Evolutionary conservation across 1,140 invertebrate genomes (phyloP), one percentile per base, ranked within the genome.

Genomic region (Heliconius congener): DNA sequence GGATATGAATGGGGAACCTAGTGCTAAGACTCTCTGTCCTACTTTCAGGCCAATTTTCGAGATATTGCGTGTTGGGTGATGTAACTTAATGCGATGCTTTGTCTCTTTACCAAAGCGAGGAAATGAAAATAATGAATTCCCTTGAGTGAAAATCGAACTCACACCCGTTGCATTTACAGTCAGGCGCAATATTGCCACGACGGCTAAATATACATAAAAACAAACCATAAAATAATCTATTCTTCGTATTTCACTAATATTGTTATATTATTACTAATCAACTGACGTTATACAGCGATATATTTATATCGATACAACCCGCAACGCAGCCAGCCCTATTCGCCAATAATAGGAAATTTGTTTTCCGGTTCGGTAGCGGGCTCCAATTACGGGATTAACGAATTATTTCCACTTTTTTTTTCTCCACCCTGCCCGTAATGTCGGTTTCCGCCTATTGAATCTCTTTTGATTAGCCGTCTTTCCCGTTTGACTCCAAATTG

Each of bases 291-390:
- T 11, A 57, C 19, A 57, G n/a, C n/a, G n/a, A 23, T 57, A 23
- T 57, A 30, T 66, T 30, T 57, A 57, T 57, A n/a, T 30, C 23
- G 60, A 16, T 37, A 8, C 6, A 8, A 37, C 34, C 34, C 34
- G 34, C 34, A 37, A 37, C 27, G 75, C 80, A 91, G 57, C 91
- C 80, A 91, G 57, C 91, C 90, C 90, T 94, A 85, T 19, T 60
- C n/a, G 72, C 77, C 91, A 91, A 92, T 93, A 94, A 93, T 93
- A 91, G 91, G 90, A 91, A 94, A 94, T 94, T 94, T 93, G 93
- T 93, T 93, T 94, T 94, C 93, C 93, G 93, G 93, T 94, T 94
- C 93, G 93, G 90, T 94, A 91, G 93, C 93, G 91, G 86, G 91
- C 86, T 89, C 88, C 93, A 93, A 94, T 94, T 94, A 94, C 93